phyloP scores from a whole-genome alignment of 1,140 invertebrate species.

The Brachionus plicatilis region DNA sequence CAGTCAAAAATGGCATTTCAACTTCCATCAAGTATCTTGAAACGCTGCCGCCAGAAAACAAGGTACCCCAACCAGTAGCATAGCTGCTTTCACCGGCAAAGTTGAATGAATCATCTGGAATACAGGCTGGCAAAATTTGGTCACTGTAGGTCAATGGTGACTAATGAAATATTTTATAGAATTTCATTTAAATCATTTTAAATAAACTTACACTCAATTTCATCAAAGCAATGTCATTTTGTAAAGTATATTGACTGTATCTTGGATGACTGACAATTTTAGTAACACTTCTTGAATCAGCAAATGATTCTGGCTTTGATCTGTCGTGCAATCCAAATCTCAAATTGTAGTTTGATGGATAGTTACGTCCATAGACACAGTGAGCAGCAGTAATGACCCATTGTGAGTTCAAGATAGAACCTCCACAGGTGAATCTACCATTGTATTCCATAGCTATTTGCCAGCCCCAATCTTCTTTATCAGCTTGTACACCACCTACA shows the following conservation, averaged over 20 bases:
- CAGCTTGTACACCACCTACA: conserved; percentile 14
- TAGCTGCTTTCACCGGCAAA: neutral
- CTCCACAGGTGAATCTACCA: conserved; percentile 48
- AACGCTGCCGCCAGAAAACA: neutral
- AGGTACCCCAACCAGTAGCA: conserved; percentile 39
- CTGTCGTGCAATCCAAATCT: conserved; percentile 19
- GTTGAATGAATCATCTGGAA: conserved; percentile 21
- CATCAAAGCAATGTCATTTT: conserved; percentile 40
- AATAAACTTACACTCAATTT: conserved; percentile 13
- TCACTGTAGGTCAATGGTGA: neutral
- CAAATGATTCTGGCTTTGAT: neutral
- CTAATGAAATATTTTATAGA: neutral
- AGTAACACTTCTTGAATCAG: neutral
- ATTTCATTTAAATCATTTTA: neutral
- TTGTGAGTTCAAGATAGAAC: conserved; percentile 60
- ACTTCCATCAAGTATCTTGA: conserved; percentile 39
- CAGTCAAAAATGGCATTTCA: conserved; percentile 35
- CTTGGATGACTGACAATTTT: conserved; percentile 10
- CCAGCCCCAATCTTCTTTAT: conserved; percentile 27
- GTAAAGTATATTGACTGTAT: neutral
- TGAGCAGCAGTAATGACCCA: conserved; percentile 69
- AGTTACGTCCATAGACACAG: conserved; percentile 52
- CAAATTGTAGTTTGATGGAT: neutral
- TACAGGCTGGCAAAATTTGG: conserved; percentile 22
- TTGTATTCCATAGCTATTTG: conserved; percentile 23